Evolutionary conservation across 2,113 vertebrate species (phyloP).

Genomic region (Thamnaconus septentrionalis): DNA sequence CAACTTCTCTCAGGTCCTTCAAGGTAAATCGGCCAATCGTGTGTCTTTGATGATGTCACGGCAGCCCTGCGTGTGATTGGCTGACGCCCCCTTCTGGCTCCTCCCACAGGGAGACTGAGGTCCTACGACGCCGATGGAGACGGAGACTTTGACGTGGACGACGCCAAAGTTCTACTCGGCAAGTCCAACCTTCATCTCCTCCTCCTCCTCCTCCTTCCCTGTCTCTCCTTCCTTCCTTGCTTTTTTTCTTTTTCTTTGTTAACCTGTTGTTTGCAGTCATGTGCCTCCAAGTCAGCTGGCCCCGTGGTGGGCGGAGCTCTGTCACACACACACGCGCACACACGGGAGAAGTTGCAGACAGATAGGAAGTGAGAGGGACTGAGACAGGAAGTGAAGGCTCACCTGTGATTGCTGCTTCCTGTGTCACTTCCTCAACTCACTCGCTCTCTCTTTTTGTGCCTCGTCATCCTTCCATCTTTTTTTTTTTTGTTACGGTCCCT

Average conservation of each 20-base stretch:
- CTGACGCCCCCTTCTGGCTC: conserved; percentile 15
- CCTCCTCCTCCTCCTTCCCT: neutral
- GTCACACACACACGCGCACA: no score
- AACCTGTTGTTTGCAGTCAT: no score
- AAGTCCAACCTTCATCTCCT: conserved; percentile 70
- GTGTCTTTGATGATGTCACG: conserved; percentile 44
- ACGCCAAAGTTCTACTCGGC: conserved; percentile 94
- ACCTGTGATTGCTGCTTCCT: conserved; percentile 27
- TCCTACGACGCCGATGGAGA: conserved; percentile 93
- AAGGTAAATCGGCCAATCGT: conserved; percentile 75
- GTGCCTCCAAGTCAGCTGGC: no score
- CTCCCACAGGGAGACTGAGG: conserved; percentile 84
- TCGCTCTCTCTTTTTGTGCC: conserved; percentile 43
- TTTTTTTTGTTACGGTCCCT: conserved; percentile 6
- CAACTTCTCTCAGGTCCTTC: conserved; percentile 93
- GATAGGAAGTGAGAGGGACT: conserved; percentile 13
- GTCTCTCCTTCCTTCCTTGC: neutral
- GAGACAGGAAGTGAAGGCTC: conserved; percentile 37
- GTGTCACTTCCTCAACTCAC: conserved; percentile 45
- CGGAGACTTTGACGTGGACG: conserved; percentile 95
- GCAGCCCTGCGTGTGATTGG: neutral
- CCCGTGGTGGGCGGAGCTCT: no score
- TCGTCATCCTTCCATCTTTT: conserved; percentile 10
- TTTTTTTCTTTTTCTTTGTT: neutral
- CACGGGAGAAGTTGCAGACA: neutral